Base-by-base conservation (phyloP, 2,797 vertebrate species). In the Malurus leucopterus region DNA sequence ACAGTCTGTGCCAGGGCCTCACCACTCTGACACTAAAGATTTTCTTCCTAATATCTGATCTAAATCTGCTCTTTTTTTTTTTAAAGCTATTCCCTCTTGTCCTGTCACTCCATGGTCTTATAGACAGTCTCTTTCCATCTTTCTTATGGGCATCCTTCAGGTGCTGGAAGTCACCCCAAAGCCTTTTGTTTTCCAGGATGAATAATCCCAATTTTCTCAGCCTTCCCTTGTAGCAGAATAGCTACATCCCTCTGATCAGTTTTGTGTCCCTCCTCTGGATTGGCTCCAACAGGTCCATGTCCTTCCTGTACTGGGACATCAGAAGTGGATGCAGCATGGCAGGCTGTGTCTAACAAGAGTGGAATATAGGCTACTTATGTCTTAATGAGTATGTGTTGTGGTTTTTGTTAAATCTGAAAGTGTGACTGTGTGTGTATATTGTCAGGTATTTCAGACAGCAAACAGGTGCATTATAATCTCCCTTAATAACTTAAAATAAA, bases 221-320 rank as follows among this genome's bases (percentile, higher is more conserved):
- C 27, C 26, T 54, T 59, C 16, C 15, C 13, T 41, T 34, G 6
- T 6, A 32, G 8, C 23, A 55, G 53, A n/a, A 13, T 11, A 29
- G 19, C 36, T 68, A 6, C 41, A n/a, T 41, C 15, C 14, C 12
- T 55, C 21, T 46, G 24, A 40, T 68, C 11, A 29, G 27, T 62
- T 62, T 34, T 62, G 24, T 41, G 57, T 38, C n/a, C 11, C 16
- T 62, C 6, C 22, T 36, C 23, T 54, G 62, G 15, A 29, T 9
- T 49, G 6, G 1, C 13, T 23, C 38, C 32, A 24, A 16, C 19
- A 24, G 0, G 0, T 46, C 38, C 2, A 17, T 44, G 20, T 43
- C 19, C n/a, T 68, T 73, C 11, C 4, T 55, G 7, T 47, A 19
- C 19, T 21, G 15, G 5, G 5, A 24, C 34, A 34, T 53, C 9